phyloP scores from a whole-genome alignment of 2,113 vertebrate genomes.

The Spizaetus ornatus region DNA sequence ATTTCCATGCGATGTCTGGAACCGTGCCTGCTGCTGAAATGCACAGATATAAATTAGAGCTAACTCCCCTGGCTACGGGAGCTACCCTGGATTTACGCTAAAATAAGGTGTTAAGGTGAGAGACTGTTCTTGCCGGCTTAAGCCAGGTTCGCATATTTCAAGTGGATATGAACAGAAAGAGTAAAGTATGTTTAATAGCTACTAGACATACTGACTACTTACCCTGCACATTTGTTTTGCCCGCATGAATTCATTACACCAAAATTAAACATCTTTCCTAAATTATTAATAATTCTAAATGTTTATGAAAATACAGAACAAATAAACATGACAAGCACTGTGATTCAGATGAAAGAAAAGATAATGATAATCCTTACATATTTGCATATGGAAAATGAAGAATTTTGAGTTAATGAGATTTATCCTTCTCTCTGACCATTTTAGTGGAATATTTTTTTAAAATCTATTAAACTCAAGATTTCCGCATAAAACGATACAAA shows the following conservation, averaged over 20 bases:
- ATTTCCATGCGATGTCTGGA: not conserved
- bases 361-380: slow-evolving; percentile 1
- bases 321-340: slow-evolving; percentile 52
- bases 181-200: not conserved
- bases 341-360: slow-evolving; percentile 11
- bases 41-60: not conserved
- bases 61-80: not conserved
- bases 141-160: not conserved
- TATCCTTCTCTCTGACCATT: not conserved
- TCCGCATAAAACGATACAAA: slow-evolving; percentile 28
- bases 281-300: slow-evolving; percentile 64
- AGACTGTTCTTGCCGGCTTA: not conserved
- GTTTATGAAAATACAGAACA: slow-evolving; percentile 54
- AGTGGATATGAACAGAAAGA: not conserved
- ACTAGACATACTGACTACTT: not conserved
- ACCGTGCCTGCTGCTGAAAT: not conserved
- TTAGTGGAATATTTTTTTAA: not conserved
- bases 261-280: slow-evolving; percentile 44
- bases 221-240: slow-evolving; percentile 16
- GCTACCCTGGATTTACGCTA: not conserved
- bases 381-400: slow-evolving; percentile 31
- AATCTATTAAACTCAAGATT: slow-evolving; percentile 32
- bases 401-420: slow-evolving; percentile 34
- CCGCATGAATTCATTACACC: slow-evolving; percentile 1
- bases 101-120: not conserved